Evolutionary conservation across 2,113 vertebrate species (phyloP).

Genomic region (Mormoops blainvillei): DNA sequence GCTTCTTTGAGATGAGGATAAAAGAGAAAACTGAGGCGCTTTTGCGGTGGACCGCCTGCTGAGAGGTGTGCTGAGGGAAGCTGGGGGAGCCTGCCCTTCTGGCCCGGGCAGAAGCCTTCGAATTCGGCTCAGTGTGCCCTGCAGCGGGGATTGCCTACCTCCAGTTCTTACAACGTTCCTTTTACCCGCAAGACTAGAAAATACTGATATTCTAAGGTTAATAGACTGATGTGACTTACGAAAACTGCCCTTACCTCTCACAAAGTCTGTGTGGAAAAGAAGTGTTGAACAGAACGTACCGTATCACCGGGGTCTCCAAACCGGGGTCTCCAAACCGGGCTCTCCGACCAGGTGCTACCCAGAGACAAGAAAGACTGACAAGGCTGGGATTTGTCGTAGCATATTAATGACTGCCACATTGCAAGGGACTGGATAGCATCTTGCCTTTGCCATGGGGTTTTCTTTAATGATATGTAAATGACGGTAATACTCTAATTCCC

Average conservation of each 20-base stretch:
- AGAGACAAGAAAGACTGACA: neutral
- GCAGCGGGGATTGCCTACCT: neutral
- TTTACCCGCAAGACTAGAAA: slow-evolving; percentile 27
- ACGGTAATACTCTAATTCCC: neutral
- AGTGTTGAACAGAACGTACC: neutral
- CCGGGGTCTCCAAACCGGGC: neutral
- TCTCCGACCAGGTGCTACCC: neutral
- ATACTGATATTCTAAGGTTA: slow-evolving; percentile 58
- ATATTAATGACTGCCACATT: neutral
- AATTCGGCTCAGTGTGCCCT: neutral
- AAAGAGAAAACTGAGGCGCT: neutral
- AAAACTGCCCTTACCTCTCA: neutral
- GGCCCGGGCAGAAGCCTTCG: neutral
- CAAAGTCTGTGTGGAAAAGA: neutral
- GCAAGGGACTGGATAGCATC: neutral
- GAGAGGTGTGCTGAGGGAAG: neutral
- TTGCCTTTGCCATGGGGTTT: neutral
- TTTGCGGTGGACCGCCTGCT: neutral
- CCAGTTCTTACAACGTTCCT: slow-evolving; percentile 30
- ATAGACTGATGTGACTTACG: slow-evolving; percentile 34
- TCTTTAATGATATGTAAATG: slow-evolving; percentile 39
- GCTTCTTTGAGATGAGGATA: neutral
- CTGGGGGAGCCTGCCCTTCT: neutral
- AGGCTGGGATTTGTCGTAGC: neutral
- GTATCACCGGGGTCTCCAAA: neutral